These are phyloP conservation scores for Nymphalis io DNA, from an alignment of 1,140 invertebrate genomes.

Conservation along the genomic window DNA sequence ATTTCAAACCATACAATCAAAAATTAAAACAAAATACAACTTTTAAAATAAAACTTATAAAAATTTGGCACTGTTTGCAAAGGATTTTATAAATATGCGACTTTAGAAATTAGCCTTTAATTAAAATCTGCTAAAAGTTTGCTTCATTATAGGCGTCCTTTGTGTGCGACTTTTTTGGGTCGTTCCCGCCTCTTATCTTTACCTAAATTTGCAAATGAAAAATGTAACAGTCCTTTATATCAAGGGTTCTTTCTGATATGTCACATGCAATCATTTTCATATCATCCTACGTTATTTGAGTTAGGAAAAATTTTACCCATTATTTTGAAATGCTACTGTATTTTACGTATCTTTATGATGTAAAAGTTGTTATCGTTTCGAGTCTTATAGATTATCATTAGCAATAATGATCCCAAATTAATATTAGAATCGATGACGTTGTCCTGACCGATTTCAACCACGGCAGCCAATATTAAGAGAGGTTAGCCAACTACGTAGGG, in stretches of 20 bases:
- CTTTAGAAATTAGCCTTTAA: constrained; percentile 70
- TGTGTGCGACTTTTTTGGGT: constrained; percentile 56
- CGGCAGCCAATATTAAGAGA: too few species aligned
- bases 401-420: too few species aligned
- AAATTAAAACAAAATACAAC: too few species aligned
- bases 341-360: too few species aligned
- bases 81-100: constrained; percentile 51
- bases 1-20: too few species aligned
- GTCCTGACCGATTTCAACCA: too few species aligned
- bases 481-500: too few species aligned
- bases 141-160: constrained; percentile 58
- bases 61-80: constrained; percentile 30
- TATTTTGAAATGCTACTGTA: not conserved
- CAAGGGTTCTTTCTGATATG: constrained; percentile 21
- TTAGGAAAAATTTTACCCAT: constrained; percentile 1
- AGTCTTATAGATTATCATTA: too few species aligned
- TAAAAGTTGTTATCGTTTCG: too few species aligned
- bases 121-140: constrained; percentile 71
- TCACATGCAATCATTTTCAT: constrained; percentile 17
- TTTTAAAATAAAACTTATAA: not conserved
- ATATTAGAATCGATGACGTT: too few species aligned
- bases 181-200: constrained; percentile 47
- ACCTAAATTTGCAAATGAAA: constrained; percentile 32
- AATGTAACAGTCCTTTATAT: constrained; percentile 26
- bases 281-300: not conserved